Percentiles rank a stretch among this genome's conserved stretches.
These are phyloP conservation scores for Anisognathus igniventris DNA, from an alignment of 2,797 vertebrate genomes.

Conservation along the genomic window DNA sequence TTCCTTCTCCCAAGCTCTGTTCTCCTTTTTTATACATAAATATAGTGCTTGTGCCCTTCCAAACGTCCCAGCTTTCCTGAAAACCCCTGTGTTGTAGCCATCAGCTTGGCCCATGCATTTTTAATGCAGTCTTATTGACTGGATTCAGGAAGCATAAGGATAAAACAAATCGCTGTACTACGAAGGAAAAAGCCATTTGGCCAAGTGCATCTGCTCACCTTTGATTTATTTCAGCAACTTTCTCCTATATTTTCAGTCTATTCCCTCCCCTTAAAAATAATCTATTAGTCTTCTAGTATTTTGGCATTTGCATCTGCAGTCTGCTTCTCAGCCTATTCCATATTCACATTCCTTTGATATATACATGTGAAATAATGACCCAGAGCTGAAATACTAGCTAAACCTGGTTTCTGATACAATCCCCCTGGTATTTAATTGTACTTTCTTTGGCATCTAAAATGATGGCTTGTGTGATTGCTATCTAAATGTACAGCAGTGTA, in stretches of 20 bases:
- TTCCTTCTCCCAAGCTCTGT: background rate
- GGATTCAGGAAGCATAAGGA: slow-evolving; percentile 11
- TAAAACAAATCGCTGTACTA: slow-evolving; percentile 41
- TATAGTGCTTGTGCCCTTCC: background rate
- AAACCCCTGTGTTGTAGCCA: background rate
- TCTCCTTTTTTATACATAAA: background rate
- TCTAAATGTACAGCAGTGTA: background rate
- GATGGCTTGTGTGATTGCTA: slow-evolving; percentile 24
- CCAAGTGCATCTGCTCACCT: slow-evolving; percentile 62
- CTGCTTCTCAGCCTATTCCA: slow-evolving; percentile 33
- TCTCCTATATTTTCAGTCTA: slow-evolving; percentile 43
- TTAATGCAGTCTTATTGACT: slow-evolving; percentile 64
- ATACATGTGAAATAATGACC: slow-evolving; percentile 38
- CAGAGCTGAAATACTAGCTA: slow-evolving; percentile 42
- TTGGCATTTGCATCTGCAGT: slow-evolving; percentile 55
- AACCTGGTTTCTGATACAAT: slow-evolving; percentile 36
- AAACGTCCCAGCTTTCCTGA: background rate
- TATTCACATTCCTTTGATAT: slow-evolving; percentile 50
- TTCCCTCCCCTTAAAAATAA: slow-evolving; percentile 44
- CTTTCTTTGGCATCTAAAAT: slow-evolving; percentile 15
- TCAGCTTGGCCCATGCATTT: slow-evolving; percentile 57
- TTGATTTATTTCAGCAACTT: slow-evolving; percentile 61
- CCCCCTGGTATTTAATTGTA: slow-evolving; percentile 13
- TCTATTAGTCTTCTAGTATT: slow-evolving; percentile 56
- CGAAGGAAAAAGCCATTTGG: slow-evolving; percentile 51